phyloP scores from a whole-genome alignment of 2,888 invertebrate species.

The Lepidochrysops patricia region DNA sequence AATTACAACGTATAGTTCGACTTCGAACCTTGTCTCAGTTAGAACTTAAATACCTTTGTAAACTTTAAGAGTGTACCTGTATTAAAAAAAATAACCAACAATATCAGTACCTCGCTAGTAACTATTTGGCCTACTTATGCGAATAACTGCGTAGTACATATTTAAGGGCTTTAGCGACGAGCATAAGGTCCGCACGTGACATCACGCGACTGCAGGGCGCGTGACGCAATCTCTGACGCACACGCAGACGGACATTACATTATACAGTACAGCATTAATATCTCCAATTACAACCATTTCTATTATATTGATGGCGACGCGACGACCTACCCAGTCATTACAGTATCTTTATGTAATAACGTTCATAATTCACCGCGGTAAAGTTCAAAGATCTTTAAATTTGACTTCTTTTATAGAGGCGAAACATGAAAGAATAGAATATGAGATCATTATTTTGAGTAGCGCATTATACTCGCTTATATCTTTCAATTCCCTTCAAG shows the following conservation, averaged over 20 bases:
- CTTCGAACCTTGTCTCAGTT: too few species aligned
- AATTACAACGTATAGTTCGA: too few species aligned
- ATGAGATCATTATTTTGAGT: too few species aligned
- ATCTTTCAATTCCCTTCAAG: too few species aligned
- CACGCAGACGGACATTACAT: constrained; percentile 6
- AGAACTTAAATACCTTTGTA: too few species aligned
- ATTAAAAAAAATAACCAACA: too few species aligned
- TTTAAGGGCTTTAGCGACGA: constrained; percentile 2
- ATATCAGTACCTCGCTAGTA: neutral
- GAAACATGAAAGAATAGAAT: too few species aligned
- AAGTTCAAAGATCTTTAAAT: too few species aligned
- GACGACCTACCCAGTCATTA: neutral
- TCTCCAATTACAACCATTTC: constrained; percentile 2
- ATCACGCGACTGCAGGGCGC: constrained; percentile 14
- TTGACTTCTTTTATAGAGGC: too few species aligned
- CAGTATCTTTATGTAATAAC: neutral
- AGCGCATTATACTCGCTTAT: too few species aligned
- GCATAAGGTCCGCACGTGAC: constrained; percentile 15
- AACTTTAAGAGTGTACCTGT: too few species aligned
- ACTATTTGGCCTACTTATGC: neutral
- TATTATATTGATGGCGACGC: neutral
- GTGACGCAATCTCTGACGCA: constrained; percentile 22
- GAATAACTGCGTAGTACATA: neutral
- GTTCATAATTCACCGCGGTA: neutral
- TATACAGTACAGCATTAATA: neutral